These are phyloP conservation scores for Silurus aristotelis DNA, from an alignment of 2,797 vertebrate genomes.

Conservation along the genomic window DNA sequence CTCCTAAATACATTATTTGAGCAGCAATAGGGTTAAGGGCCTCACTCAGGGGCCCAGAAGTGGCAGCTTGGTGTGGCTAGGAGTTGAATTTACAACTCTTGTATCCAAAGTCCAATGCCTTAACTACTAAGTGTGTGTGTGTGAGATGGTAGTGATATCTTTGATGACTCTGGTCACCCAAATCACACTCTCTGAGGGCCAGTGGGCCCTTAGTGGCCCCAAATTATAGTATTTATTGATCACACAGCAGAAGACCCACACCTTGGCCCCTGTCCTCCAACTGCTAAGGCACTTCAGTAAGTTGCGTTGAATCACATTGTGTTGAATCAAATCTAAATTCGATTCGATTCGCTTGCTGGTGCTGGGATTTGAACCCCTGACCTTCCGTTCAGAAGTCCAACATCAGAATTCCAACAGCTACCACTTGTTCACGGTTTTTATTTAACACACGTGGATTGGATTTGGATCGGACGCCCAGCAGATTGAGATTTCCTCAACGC, in stretches of 20 bases:
- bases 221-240: constrained; percentile 50
- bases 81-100: too few relatives aligned
- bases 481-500: not conserved
- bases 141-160: not conserved
- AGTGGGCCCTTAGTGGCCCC: constrained; percentile 34
- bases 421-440: not conserved
- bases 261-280: not conserved
- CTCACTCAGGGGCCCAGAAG: too few relatives aligned
- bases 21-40: too few relatives aligned
- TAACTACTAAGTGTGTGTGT: not conserved
- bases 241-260: constrained; percentile 38
- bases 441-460: not conserved
- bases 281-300: not conserved
- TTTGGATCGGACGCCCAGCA: not conserved
- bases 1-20: too few relatives aligned
- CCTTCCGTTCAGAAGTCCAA: too few relatives aligned
- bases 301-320: too few relatives aligned
- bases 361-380: too few relatives aligned
- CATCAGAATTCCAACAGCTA: too few relatives aligned
- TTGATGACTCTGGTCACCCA: constrained; percentile 19
- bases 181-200: constrained; percentile 14
- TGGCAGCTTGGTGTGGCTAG: too few relatives aligned
- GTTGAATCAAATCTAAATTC: too few relatives aligned
- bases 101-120: too few relatives aligned
- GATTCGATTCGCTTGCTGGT: too few relatives aligned